Evolutionary conservation across 1,140 invertebrate species (phyloP), one percentile per base, ranked within the genome.

Genomic region (Apis cerana): DNA sequence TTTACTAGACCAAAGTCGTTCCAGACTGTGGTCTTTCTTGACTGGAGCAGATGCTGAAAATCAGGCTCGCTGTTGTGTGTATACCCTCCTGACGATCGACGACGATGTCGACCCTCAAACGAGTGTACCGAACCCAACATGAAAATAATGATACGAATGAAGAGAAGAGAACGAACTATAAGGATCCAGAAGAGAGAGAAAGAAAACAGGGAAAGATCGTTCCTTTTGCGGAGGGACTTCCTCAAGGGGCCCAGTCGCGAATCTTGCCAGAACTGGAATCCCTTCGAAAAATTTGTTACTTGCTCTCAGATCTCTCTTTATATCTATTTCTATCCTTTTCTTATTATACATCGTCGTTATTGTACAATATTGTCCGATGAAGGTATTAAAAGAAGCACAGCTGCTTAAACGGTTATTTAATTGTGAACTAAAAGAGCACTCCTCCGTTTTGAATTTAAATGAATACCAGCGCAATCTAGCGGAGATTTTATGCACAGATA

Each of bases 21-120:
- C 81, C 75, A 82, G 77, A 62, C 81, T 68, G 50, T 27, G 80
- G 72, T 70, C 52, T 70, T 71, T 83, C 68, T 86, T 75, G 79
- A 70, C 70, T 72, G 89, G 88, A 89, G 89, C 92, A 93, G 91
- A 92, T 93, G 91, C 90, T 90, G 85, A 77, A 90, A 91, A 92
- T 92, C 91, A 92, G 89, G 90, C 89, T 91, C 88, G 85, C 85
- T 61, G 84, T 86, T 75, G 81, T 81, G 83, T 56, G 27, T 72
- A 85, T 90, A 76, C 88, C 88, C 79, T 84, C 21, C 84, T n/a
- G 52, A 82, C 85, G 80, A 86, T 87, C 85, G 62, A 65, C 85
- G 88, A 85, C 85, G 88, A 86, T 87, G 86, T 82, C 89, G 87
- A 89, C 90, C 92, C 89, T 90, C 75, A 62, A 64, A 84, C 71